These are phyloP conservation scores for Drosophila ambigua DNA, from an alignment of 1,140 invertebrate species.

Conservation along the genomic window DNA sequence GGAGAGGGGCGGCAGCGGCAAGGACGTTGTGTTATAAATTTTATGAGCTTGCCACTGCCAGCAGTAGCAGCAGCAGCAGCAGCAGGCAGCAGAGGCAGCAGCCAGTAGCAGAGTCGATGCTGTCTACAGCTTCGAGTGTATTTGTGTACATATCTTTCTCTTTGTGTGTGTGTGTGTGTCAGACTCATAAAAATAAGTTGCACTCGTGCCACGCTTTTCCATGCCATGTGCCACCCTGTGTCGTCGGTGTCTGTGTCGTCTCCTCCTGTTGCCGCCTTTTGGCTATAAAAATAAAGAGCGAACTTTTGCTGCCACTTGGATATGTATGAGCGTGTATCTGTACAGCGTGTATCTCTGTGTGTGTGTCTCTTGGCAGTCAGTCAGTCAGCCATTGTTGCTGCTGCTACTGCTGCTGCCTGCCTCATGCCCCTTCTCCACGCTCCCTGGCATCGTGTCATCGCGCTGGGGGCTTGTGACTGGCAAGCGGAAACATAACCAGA, in stretches of 20 bases:
- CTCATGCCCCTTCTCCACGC: conserved; percentile 5
- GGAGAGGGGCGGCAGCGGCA: conserved; percentile 63
- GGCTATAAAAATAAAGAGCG: conserved; percentile 65
- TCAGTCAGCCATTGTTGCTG: conserved; percentile 76
- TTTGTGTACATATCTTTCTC: conserved; percentile 10
- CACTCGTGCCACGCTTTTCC: conserved; percentile 74
- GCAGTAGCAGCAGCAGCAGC: conserved; percentile 12
- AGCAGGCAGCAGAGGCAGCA: conserved; percentile 37
- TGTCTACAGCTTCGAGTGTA: conserved; percentile 32
- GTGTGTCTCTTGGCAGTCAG: conserved; percentile 73
- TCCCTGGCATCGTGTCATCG: conserved; percentile 45
- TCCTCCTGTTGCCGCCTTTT: conserved; percentile 10
- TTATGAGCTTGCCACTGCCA: conserved; percentile 80
- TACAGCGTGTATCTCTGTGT: conserved; percentile 8
- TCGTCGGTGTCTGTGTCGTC: background rate
- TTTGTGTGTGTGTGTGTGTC: conserved; percentile 38
- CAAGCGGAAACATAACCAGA: conserved; percentile 82
- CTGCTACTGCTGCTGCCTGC: background rate
- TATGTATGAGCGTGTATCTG: conserved; percentile 59
- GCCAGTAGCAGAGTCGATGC: conserved; percentile 32
- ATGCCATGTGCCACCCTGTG: conserved; percentile 24
- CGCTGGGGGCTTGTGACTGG: conserved; percentile 54
- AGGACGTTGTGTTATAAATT: conserved; percentile 82
- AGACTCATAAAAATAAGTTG: conserved; percentile 81
- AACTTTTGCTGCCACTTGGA: conserved; percentile 61